phyloP scores from a whole-genome alignment of 2,888 invertebrate species.

The Bibio marci region DNA sequence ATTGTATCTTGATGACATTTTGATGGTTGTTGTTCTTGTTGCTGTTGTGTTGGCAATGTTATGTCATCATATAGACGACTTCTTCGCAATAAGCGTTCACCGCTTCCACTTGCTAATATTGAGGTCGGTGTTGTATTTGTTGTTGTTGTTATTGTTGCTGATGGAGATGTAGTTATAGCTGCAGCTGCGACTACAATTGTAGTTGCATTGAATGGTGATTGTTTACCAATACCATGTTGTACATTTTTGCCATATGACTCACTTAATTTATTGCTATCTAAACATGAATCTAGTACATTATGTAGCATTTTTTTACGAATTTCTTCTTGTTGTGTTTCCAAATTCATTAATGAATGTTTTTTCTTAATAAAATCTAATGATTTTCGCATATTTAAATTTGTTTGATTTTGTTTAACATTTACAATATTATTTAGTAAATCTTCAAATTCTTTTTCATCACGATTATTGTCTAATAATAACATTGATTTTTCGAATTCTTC shows the following conservation, averaged over 20 bases:
- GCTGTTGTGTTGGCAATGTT: not conserved
- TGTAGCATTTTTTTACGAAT: constrained; percentile 1
- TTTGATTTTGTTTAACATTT: constrained; percentile 19
- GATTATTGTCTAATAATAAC: constrained; percentile 10
- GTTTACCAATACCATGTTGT: not conserved
- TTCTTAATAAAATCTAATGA: constrained; percentile 26
- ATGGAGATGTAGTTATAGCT: not conserved
- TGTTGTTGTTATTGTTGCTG: not conserved
- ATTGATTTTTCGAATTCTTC: constrained; percentile 8
- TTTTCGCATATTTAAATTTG: constrained; percentile 26
- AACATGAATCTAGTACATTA: too few relatives aligned
- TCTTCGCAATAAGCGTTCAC: constrained; percentile 24
- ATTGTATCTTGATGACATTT: not conserved
- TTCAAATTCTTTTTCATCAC: constrained; percentile 25
- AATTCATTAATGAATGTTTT: constrained; percentile 14
- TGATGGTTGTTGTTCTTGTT: not conserved
- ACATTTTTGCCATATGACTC: not conserved
- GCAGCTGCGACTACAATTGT: not conserved
- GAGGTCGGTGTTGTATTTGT: not conserved
- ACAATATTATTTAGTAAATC: constrained; percentile 23
- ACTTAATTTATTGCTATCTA: constrained; percentile 6
- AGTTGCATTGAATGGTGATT: not conserved
- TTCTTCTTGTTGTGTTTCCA: constrained; percentile 9
- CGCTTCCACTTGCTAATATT: constrained; percentile 10
- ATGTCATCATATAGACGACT: constrained; percentile 28